phyloP scores from a whole-genome alignment of 1,140 invertebrate genomes.

The Odontomachus brunneus region DNA sequence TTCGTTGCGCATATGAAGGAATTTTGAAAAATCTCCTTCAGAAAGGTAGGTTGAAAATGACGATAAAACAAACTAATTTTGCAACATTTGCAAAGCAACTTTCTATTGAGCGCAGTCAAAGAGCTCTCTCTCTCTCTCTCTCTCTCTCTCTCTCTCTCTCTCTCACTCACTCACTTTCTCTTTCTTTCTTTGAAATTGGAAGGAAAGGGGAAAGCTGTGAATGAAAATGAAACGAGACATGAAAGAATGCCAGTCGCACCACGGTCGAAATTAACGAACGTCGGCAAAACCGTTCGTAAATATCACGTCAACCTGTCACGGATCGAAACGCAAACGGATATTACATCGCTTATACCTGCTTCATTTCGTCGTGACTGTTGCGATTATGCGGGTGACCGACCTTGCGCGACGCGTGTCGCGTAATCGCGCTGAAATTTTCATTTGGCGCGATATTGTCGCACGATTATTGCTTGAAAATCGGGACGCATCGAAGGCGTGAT shows the following conservation, averaged over 20 bases:
- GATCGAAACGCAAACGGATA: conserved; percentile 11
- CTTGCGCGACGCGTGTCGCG: background rate
- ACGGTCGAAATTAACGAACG: conserved; percentile 1
- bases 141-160: too few relatives aligned
- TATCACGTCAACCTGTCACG: conserved; percentile 13
- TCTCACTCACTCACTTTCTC: too few relatives aligned
- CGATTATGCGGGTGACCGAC: conserved; percentile 1
- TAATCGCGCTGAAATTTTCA: conserved; percentile 27
- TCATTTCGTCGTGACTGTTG: conserved; percentile 9
- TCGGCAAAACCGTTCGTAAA: conserved; percentile 3
- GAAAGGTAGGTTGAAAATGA: too few relatives aligned
- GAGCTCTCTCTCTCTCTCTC: too few relatives aligned
- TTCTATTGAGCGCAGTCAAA: too few relatives aligned
- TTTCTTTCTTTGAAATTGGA: background rate
- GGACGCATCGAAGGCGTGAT: background rate
- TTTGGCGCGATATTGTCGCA: conserved; percentile 1
- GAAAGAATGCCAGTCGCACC: background rate
- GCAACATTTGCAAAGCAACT: too few relatives aligned
- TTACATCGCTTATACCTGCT: background rate
- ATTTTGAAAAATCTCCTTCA: too few relatives aligned
- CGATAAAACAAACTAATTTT: too few relatives aligned
- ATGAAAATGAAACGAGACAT: too few relatives aligned
- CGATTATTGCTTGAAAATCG: conserved; percentile 37
- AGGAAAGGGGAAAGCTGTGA: background rate
- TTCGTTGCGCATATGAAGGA: too few relatives aligned